phyloP scores from a whole-genome alignment of 2,113 vertebrate species.

The Sardina pilchardus region DNA sequence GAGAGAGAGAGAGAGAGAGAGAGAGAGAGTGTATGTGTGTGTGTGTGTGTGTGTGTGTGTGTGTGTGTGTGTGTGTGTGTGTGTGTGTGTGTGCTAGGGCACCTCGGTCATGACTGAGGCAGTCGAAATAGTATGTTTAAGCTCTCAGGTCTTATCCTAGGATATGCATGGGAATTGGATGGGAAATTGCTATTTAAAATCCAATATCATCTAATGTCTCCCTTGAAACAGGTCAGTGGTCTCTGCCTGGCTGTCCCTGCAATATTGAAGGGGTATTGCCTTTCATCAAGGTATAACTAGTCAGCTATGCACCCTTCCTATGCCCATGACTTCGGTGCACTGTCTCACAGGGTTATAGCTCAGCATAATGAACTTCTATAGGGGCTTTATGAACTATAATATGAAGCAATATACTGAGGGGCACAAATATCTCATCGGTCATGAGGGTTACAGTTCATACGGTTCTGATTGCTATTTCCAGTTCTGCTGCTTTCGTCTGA shows the following conservation, averaged over 20 bases:
- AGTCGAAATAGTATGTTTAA: slow-evolving; percentile 1
- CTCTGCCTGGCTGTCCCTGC: not conserved
- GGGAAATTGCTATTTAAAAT: slow-evolving; percentile 5
- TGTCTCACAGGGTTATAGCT: not conserved
- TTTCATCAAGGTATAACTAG: not conserved
- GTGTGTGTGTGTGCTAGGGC: not conserved
- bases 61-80: not conserved
- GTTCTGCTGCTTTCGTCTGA: not conserved
- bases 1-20: too few relatives aligned
- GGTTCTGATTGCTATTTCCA: not conserved
- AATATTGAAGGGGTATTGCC: not conserved
- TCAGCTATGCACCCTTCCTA: too few relatives aligned
- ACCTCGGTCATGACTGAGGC: not conserved
- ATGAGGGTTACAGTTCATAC: not conserved
- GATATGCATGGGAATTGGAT: not conserved
- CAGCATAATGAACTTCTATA: not conserved
- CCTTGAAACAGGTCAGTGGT: not conserved
- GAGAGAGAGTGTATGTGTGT: too few relatives aligned
- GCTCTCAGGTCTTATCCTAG: not conserved
- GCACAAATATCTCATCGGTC: not conserved
- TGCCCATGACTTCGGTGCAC: not conserved
- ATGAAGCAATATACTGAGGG: not conserved
- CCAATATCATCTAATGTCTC: slow-evolving; percentile 3
- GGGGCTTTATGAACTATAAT: not conserved
- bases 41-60: not conserved